These are phyloP conservation scores for Pollenia angustigena DNA, from an alignment of 2,888 invertebrate genomes.

Conservation along the genomic window DNA sequence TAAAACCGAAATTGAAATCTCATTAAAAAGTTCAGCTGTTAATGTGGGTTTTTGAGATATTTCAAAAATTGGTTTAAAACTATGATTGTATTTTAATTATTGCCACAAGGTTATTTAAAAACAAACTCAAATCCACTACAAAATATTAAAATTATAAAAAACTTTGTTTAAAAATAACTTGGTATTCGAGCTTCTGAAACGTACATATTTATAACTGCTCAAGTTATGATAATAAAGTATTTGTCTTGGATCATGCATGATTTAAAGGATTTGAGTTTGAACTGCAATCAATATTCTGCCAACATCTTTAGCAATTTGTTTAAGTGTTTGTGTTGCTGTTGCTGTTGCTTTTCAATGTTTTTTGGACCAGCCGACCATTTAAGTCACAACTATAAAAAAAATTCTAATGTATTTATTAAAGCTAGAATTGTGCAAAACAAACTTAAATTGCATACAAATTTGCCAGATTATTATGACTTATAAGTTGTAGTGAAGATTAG, in stretches of 20 bases:
- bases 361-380: slow-evolving; percentile 7
- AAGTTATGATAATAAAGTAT: background rate
- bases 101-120: slow-evolving; percentile 53
- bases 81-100: slow-evolving; percentile 64
- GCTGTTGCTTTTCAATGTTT: background rate
- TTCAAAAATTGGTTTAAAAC: slow-evolving; percentile 58
- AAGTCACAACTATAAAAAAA: slow-evolving; percentile 43
- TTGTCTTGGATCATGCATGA: background rate
- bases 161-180: background rate
- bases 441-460: slow-evolving; percentile 62
- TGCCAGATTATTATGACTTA: slow-evolving; percentile 2
- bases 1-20: background rate
- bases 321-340: background rate
- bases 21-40: slow-evolving; percentile 25
- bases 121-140: slow-evolving; percentile 7
- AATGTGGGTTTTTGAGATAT: slow-evolving; percentile 23
- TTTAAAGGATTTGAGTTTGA: slow-evolving; percentile 35
- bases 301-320: slow-evolving; percentile 12
- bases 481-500: background rate
- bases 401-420: slow-evolving; percentile 34
- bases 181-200: no score
- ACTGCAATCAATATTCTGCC: slow-evolving; percentile 41
- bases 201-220: background rate
- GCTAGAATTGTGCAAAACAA: slow-evolving; percentile 12
- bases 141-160: slow-evolving; percentile 7